phyloP scores from a whole-genome alignment of 1,140 invertebrate species.

The Oncopodura yosiiana region DNA sequence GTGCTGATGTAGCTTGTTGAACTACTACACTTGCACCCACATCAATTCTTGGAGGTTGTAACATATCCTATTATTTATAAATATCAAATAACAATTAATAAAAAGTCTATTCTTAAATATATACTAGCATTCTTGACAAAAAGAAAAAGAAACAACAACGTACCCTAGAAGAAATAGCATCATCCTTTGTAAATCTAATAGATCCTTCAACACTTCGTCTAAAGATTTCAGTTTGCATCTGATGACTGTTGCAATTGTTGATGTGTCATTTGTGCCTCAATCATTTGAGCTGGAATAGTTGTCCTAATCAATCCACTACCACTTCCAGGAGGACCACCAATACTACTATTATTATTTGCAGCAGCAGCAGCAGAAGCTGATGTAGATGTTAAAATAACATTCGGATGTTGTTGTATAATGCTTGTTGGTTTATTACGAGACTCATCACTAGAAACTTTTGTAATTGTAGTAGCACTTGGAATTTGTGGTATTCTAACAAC shows the following conservation, averaged over 20 bases:
- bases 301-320: constrained; percentile 7
- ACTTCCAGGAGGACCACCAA: background rate
- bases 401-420: constrained; percentile 15
- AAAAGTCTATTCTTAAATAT: too few species aligned
- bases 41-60: constrained; percentile 25
- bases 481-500: constrained; percentile 29
- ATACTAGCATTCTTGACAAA: too few species aligned
- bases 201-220: constrained; percentile 14
- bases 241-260: constrained; percentile 25
- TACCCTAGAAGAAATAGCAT: too few species aligned
- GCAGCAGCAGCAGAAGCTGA: too few species aligned
- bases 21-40: constrained; percentile 20
- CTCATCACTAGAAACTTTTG: constrained; percentile 25
- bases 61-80: constrained; percentile 19
- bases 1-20: constrained; percentile 18
- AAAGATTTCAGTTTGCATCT: constrained; percentile 14
- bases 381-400: constrained; percentile 17
- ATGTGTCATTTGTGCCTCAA: constrained; percentile 15
- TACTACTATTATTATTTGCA: too few species aligned
- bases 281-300: constrained; percentile 9
- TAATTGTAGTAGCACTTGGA: constrained; percentile 33
- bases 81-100: too few species aligned
- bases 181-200: constrained; percentile 13
- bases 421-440: constrained; percentile 12
- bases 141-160: too few species aligned